Conservation (phyloP, 1,140 invertebrate species). For the Neoseiulus cucumeris region DNA sequence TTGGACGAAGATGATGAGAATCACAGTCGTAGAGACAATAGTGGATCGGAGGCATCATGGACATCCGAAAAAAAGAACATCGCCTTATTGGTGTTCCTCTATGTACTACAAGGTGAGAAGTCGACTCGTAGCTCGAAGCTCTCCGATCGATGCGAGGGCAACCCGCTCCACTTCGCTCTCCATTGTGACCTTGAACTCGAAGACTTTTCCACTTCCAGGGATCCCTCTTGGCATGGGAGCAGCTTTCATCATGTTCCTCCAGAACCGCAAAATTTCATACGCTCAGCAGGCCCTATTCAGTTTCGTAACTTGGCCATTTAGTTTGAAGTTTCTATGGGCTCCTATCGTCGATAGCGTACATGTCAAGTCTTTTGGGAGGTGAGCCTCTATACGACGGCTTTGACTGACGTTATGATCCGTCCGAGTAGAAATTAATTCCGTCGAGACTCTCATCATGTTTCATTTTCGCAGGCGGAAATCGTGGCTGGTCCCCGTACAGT, state of each 20-base stretch:
- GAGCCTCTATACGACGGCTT: neutral
- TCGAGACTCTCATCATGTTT: no score
- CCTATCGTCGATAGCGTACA: conserved; percentile 88
- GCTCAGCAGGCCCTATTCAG: conserved; percentile 92
- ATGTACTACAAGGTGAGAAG: conserved; percentile 54
- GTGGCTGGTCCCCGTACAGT: conserved; percentile 86
- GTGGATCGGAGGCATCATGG: neutral
- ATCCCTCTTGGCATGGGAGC: conserved; percentile 81
- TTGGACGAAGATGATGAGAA: no score
- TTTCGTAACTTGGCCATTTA: conserved; percentile 95
- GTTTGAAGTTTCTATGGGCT: conserved; percentile 91
- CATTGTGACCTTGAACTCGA: neutral
- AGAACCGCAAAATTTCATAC: conserved; percentile 71
- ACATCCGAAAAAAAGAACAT: conserved; percentile 34
- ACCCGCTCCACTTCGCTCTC: neutral
- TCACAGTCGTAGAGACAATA: no score
- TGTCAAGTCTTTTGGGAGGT: conserved; percentile 20
- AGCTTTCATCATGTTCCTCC: conserved; percentile 83
- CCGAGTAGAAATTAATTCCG: no score
- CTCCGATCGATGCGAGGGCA: neutral
- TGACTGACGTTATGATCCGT: no score
- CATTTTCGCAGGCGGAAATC: conserved; percentile 51
- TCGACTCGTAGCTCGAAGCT: conserved; percentile 21
- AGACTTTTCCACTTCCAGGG: conserved; percentile 23
- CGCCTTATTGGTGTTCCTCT: conserved; percentile 65